These are phyloP conservation scores for Coenonympha glycerion DNA, from an alignment of 2,888 invertebrate species.

Conservation along the genomic window DNA sequence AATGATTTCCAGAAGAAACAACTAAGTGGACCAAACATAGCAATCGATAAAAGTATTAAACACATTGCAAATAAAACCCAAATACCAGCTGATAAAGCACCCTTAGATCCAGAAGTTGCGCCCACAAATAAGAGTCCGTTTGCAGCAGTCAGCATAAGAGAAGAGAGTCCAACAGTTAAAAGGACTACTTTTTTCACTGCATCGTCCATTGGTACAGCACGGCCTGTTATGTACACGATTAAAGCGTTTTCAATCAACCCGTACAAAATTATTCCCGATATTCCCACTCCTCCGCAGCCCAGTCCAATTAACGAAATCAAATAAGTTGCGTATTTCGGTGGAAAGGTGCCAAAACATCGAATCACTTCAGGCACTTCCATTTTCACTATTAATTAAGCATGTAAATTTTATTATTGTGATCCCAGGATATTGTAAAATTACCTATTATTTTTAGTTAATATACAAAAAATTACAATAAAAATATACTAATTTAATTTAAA, in stretches of 20 bases:
- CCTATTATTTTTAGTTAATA: too few species aligned
- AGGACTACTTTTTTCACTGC: constrained; percentile 37
- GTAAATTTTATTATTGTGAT: too few species aligned
- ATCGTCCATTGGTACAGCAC: constrained; percentile 24
- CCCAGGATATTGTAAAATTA: too few species aligned
- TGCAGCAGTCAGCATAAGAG: constrained; percentile 33
- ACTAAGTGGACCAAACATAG: constrained; percentile 32
- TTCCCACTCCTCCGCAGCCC: constrained; percentile 32
- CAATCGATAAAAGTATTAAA: constrained; percentile 25
- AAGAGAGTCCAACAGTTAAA: constrained; percentile 33
- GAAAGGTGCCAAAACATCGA: constrained; percentile 37
- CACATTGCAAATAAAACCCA: constrained; percentile 34
- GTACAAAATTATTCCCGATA: constrained; percentile 39
- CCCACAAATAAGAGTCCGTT: constrained; percentile 38
- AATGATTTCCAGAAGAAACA: constrained; percentile 38
- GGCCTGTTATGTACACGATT: constrained; percentile 12
- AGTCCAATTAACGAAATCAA: constrained; percentile 43
- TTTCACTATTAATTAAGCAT: background rate
- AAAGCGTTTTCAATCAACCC: constrained; percentile 38
- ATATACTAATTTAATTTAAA: too few species aligned
- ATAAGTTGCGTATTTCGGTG: constrained; percentile 36
- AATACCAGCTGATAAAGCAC: constrained; percentile 22
- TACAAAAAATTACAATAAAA: too few species aligned
- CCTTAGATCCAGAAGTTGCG: constrained; percentile 4
- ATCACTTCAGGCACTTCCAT: constrained; percentile 34